Base-by-base conservation (phyloP, 2,888 invertebrate species). In the Dryadula phaetusa region DNA sequence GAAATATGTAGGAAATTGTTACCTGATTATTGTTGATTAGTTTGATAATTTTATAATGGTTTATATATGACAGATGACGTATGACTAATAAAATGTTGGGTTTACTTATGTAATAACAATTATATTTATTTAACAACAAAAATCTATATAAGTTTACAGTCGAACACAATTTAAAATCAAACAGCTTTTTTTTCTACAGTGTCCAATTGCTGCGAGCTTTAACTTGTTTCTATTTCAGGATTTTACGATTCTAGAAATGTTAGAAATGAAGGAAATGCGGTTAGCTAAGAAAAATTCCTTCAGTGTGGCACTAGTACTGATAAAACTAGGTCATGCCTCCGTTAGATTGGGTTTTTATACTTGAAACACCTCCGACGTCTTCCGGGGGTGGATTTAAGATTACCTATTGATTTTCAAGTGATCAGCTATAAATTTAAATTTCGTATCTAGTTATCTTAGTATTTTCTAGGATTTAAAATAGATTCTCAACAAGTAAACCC, bases 261-360 rank as follows among this genome's bases (percentile, higher is more conserved):
- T 46, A 25, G 40, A 8, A 37, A 62, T 56, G 34, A 62, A 62
- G 40, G 54, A 47, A 46, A 49, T 49, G 46, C 61, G n/a, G 40
- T 52, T 54, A 34, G 62, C 25, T 47, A n/a, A 32, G 42, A 40
- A 28, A 56, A 62, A 10, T 56, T 62, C 16, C 28, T 66, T n/a
- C 16, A 20, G 32, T 3, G 47, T 8, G 47, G 16, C 8, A 16
- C 10, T 32, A 32, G 54, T 62, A 16, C 37, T 28, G 40, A 58
- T 42, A 58, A 46, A 62, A 62, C 37, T 66, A 32, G 62, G 62
- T 66, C 66, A 66, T 37, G 62, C 25, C 47, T 28, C 18, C 22
- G 18, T 25, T 62, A 34, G 40, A 62, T 66, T 62, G 18, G 61
- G 25, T 62, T 47, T 54, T 66, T 34, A 62, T 47, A 54, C 58